phyloP scores from a whole-genome alignment of 2,888 invertebrate genomes.

The Neelides folsomi region DNA sequence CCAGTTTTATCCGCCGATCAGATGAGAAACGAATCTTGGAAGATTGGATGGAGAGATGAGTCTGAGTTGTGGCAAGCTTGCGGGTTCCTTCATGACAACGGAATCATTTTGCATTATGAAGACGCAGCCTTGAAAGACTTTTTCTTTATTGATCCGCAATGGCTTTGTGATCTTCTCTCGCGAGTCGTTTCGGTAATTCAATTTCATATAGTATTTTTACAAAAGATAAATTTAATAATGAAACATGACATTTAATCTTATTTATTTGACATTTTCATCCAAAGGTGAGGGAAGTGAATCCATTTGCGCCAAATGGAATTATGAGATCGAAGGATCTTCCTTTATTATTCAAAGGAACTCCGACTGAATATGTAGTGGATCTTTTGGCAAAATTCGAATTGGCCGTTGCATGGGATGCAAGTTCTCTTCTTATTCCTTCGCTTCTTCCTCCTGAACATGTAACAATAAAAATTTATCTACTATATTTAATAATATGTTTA shows the following conservation, averaged over 20 bases:
- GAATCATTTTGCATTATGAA: constrained; percentile 83
- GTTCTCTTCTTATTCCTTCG: constrained; percentile 81
- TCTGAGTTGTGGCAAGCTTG: constrained; percentile 72
- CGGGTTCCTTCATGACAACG: constrained; percentile 93
- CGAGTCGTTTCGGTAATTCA: constrained; percentile 85
- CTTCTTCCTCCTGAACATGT: constrained; percentile 65
- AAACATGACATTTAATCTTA: no score
- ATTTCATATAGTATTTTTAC: neutral
- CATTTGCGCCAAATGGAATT: constrained; percentile 78
- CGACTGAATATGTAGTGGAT: constrained; percentile 64
- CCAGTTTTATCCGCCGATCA: constrained; percentile 73
- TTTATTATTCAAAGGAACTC: constrained; percentile 72
- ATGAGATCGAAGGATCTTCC: constrained; percentile 89
- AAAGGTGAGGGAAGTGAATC: constrained; percentile 66
- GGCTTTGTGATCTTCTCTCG: constrained; percentile 95
- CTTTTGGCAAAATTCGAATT: constrained; percentile 93
- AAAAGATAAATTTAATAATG: no score
- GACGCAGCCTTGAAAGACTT: constrained; percentile 86
- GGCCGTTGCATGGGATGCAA: constrained; percentile 86
- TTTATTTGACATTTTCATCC: no score
- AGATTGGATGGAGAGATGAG: constrained; percentile 29
- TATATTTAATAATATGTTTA: neutral
- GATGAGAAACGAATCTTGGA: constrained; percentile 43
- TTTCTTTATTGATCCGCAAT: constrained; percentile 94
- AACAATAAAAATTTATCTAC: constrained; percentile 19